phyloP scores from a whole-genome alignment of 2,888 invertebrate genomes.

The Hypsopygia costalis region DNA sequence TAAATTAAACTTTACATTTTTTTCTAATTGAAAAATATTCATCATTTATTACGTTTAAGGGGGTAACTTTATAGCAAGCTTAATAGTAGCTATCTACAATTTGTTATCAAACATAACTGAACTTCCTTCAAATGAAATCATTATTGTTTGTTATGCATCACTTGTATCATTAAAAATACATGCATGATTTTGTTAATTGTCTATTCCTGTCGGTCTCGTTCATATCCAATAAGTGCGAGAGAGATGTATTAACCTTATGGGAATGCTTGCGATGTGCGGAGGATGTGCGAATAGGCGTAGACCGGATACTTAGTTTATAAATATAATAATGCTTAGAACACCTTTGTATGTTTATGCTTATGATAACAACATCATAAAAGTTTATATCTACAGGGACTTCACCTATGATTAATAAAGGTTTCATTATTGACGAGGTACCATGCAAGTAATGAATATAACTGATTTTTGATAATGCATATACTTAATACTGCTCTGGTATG shows the following conservation, averaged over 20 bases:
- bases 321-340: slow-evolving; percentile 33
- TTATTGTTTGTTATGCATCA: no score
- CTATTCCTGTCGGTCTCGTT: slow-evolving; percentile 1
- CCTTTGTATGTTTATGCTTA: slow-evolving; percentile 27
- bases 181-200: neutral
- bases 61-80: no score
- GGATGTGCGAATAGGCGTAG: slow-evolving; percentile 33
- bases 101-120: no score
- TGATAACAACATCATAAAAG: slow-evolving; percentile 30
- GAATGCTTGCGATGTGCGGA: slow-evolving; percentile 22
- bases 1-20: no score
- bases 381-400: slow-evolving; percentile 18
- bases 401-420: slow-evolving; percentile 16
- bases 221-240: slow-evolving; percentile 9
- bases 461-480: no score
- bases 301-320: slow-evolving; percentile 60
- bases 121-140: no score
- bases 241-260: slow-evolving; percentile 3
- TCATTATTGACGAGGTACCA: no score
- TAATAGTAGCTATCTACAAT: no score
- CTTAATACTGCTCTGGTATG: no score
- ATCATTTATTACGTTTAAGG: no score
- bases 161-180: neutral
- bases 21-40: no score
- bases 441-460: no score